Evolutionary conservation across 2,113 vertebrate species (phyloP), one percentile per base, ranked within the genome.

Genomic region (Probosciger aterrimus): DNA sequence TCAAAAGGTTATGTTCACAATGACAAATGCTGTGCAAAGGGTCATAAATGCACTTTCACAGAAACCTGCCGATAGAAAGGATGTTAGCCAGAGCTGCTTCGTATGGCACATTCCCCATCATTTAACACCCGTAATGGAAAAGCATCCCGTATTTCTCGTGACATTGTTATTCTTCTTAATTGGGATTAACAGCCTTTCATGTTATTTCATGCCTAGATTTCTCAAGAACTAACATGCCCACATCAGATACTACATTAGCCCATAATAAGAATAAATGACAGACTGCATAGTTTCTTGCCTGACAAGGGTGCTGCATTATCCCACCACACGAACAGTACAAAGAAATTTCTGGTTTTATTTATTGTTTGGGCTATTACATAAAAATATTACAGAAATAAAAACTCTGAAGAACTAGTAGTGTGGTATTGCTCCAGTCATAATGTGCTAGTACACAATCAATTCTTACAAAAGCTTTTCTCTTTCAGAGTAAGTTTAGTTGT

Each of bases 361-460:
- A 98, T 96, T 97, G 95, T 94, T 93, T 93, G 67, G 88, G 94
- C 94, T 80, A 94, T 97, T 97, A 97, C 69, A 92, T 86, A 94
- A 97, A 98, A 98, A 98, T 98, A 98, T 96, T 97, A 96, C 94
- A 94, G 97, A 98, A 96, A 98, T 98, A 97, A 98, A 98, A 98
- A 88, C 86, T 87, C 90, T 88, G 90, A 94, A 96, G 86, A 91
- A 94, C 82, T 97, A 96, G 97, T 86, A 96, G 94, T 96, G 82
- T 97, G 82, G 94, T 69, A 96, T 95, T 92, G 94, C 83, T 96
- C 90, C 91, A 97, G 97, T 89, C 91, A 97, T 93, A 96, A 97
- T 94, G 86, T 85, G 85, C 90, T 95, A 96, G 96, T 88, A 69
- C 43, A 94, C 89, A 96, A 98, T 97, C 97, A 98, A 98, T 97